A percentile compares a stretch with the other conserved stretches of the same genome.
phyloP scores from a whole-genome alignment of 2,888 invertebrate species.

The Dilophus febrilis region DNA sequence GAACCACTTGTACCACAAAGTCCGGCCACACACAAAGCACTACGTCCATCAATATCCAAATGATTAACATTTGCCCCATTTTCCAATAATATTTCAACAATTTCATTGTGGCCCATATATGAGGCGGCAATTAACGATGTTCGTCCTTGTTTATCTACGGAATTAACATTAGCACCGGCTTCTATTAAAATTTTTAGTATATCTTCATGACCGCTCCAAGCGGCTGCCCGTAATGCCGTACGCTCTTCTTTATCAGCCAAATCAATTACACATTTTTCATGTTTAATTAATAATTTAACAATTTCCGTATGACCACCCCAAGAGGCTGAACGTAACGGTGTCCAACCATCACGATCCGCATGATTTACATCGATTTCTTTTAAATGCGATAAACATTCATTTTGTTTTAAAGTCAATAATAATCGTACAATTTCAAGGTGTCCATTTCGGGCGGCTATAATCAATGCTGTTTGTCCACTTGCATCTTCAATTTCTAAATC shows the following conservation, averaged over 20 bases:
- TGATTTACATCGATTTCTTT: slow-evolving; percentile 53
- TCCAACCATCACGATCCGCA: slow-evolving; percentile 77
- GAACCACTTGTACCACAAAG: slow-evolving; percentile 64
- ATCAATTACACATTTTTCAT: slow-evolving; percentile 63
- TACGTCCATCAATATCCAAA: slow-evolving; percentile 73
- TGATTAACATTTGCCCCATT: slow-evolving; percentile 72
- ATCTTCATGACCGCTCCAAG: slow-evolving; percentile 87
- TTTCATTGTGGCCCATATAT: slow-evolving; percentile 91
- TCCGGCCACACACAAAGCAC: slow-evolving; percentile 75
- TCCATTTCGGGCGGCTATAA: slow-evolving; percentile 67
- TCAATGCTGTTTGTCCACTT: slow-evolving; percentile 72
- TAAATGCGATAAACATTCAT: slow-evolving; percentile 25
- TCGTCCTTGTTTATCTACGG: slow-evolving; percentile 76
- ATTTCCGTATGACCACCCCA: slow-evolving; percentile 83
- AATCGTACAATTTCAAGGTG: slow-evolving; percentile 54
- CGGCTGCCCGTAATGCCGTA: slow-evolving; percentile 77
- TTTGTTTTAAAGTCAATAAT: slow-evolving; percentile 22
- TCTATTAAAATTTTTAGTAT: slow-evolving; percentile 58
- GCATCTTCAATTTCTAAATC: slow-evolving; percentile 47
- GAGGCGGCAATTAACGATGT: slow-evolving; percentile 90
- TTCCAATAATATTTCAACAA: slow-evolving; percentile 65
- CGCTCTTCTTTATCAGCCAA: slow-evolving; percentile 75
- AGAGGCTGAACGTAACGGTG: slow-evolving; percentile 76
- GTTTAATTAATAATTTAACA: slow-evolving; percentile 58
- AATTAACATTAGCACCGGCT: slow-evolving; percentile 62